Base-by-base conservation (phyloP, 1,140 invertebrate genomes). In the Pantala flavescens region DNA sequence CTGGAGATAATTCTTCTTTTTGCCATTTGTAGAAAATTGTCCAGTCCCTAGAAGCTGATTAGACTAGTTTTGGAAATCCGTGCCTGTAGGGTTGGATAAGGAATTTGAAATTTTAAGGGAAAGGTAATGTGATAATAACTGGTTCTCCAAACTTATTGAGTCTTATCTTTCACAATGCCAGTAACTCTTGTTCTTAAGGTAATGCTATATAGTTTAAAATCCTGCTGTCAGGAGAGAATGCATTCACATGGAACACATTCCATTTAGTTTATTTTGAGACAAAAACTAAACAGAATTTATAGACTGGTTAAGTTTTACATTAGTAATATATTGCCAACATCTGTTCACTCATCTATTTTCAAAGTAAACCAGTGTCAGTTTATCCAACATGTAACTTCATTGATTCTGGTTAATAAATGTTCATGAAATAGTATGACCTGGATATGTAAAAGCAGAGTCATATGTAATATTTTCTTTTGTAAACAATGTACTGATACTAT, bases 401-500 rank as follows among this genome's bases (percentile, higher is more conserved):
- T 36, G 71, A 71, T 71, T 24, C 23, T 10, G 24, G 42, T 24
- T 36, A 72, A 28, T 24, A 72, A 72, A 72, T 42, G 42, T 36
- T 36, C 71, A 72, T 19, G 24, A 42, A 72, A n/a, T 36, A 24
- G 2, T 21, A 36, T 28, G 24, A 72, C 19, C 42, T 72, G 42
- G 14, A 72, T 72, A 24, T 24, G 24, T 72, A 36, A 42, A 7
- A 21, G 71, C 42, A 36, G 71, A 28, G 12, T 36, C 42, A 28
- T 72, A 7, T 72, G 42, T 42, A 72, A 72, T 72, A 36, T 71
- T 72, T 72, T 72, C 71, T 72, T 72, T 72, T 72, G 71, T 72
- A 72, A 72, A 72, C 71, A 63, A 72, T 72, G 71, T 72, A 72
- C 71, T 72, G 71, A 72, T 28, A 28, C 71, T 36, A 72, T 72